phyloP scores from a whole-genome alignment of 2,888 invertebrate genomes.

The Zygothrica quintamaculata region DNA sequence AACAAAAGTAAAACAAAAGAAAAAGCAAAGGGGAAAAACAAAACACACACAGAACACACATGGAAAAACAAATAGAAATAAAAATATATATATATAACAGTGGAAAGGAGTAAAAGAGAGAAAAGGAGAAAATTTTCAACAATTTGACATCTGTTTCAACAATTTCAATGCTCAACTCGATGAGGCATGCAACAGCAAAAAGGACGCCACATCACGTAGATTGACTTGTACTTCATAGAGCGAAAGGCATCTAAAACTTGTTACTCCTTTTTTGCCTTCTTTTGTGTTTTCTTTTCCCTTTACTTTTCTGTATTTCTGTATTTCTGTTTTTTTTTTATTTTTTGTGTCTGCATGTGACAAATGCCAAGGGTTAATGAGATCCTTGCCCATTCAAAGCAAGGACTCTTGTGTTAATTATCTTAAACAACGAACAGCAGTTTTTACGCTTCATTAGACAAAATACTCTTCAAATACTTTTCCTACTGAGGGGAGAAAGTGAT shows the following conservation, averaged over 20 bases:
- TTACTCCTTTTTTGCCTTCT: constrained; percentile 37
- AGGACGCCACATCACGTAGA: constrained; percentile 74
- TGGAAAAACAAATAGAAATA: constrained; percentile 37
- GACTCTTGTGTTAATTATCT: constrained; percentile 73
- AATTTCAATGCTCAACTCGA: constrained; percentile 46
- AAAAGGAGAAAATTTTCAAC: constrained; percentile 54
- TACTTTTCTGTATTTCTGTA: too few species aligned
- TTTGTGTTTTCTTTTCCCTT: background rate
- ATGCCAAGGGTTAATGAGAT: constrained; percentile 77
- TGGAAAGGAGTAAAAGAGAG: constrained; percentile 26
- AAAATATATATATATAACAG: constrained; percentile 39
- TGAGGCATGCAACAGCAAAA: constrained; percentile 56
- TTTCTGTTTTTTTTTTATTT: background rate
- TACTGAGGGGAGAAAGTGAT: constrained; percentile 37
- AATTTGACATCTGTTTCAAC: constrained; percentile 78
- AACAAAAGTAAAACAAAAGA: constrained; percentile 63
- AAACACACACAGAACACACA: constrained; percentile 27
- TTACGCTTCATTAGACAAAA: constrained; percentile 71
- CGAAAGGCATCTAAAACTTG: constrained; percentile 20
- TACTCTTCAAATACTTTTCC: constrained; percentile 33
- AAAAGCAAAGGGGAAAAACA: constrained; percentile 14
- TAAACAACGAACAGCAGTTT: constrained; percentile 60
- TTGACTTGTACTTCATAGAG: constrained; percentile 62
- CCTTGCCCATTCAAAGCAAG: constrained; percentile 49
- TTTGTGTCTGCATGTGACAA: constrained; percentile 61